Conservation (phyloP, 2,888 invertebrate genomes). For the Napeogenes inachia region DNA sequence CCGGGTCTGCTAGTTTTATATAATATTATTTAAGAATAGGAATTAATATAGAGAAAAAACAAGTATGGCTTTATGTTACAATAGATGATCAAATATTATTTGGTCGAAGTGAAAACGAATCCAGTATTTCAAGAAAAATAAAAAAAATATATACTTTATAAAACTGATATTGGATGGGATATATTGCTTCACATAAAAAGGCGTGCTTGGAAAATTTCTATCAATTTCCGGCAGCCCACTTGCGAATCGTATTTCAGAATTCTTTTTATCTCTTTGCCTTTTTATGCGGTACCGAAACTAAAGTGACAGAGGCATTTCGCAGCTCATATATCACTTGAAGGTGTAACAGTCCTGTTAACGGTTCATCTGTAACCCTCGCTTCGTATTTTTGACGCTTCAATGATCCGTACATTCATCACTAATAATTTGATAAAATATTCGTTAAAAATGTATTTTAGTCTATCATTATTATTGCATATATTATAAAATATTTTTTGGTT, state of each 20-base stretch:
- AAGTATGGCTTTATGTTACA: too few species aligned
- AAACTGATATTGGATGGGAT: slow-evolving; percentile 73
- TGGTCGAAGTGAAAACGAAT: too few species aligned
- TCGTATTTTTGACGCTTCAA: slow-evolving; percentile 32
- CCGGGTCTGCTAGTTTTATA: too few species aligned
- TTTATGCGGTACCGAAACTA: slow-evolving; percentile 58
- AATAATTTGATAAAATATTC: slow-evolving; percentile 18
- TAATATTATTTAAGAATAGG: too few species aligned
- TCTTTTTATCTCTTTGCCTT: slow-evolving; percentile 73
- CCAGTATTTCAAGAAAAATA: slow-evolving; percentile 13
- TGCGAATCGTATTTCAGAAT: slow-evolving; percentile 74
- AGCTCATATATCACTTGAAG: slow-evolving; percentile 73
- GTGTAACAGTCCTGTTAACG: slow-evolving; percentile 70
- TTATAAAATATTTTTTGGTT: too few species aligned
- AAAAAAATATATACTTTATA: slow-evolving; percentile 20
- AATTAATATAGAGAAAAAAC: too few species aligned
- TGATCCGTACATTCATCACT: slow-evolving; percentile 36
- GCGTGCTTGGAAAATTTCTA: slow-evolving; percentile 70
- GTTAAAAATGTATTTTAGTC: too few species aligned
- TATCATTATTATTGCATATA: too few species aligned
- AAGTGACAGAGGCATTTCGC: slow-evolving; percentile 74
- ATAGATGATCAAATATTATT: too few species aligned
- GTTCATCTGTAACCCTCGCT: slow-evolving; percentile 66
- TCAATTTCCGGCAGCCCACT: slow-evolving; percentile 74
- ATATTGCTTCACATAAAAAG: slow-evolving; percentile 73